Evolutionary conservation across 2,888 invertebrate genomes (phyloP).

Genomic region (Biston betularia): DNA sequence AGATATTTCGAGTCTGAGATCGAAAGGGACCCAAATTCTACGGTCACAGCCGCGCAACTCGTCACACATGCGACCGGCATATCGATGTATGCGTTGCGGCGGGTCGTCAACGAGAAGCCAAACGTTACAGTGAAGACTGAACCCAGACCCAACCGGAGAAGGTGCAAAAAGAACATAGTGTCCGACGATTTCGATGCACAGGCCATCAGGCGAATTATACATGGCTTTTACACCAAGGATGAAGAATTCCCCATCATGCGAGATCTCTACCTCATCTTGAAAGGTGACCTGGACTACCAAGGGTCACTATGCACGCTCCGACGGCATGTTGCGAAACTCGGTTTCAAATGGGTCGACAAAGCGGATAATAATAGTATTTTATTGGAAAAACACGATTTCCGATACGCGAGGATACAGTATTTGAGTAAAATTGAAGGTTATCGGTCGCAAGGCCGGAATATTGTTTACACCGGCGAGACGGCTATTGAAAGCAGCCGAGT

Average conservation of each 20-base stretch:
- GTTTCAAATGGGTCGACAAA: slow-evolving; percentile 55
- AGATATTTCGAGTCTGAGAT: slow-evolving; percentile 55
- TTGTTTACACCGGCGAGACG: slow-evolving; percentile 53
- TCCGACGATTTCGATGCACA: slow-evolving; percentile 51
- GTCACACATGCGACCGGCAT: slow-evolving; percentile 56
- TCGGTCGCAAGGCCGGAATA: slow-evolving; percentile 48
- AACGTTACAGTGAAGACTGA: slow-evolving; percentile 46
- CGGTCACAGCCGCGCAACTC: slow-evolving; percentile 53
- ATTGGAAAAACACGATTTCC: slow-evolving; percentile 53
- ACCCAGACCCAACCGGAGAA: slow-evolving; percentile 39
- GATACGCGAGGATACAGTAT: slow-evolving; percentile 53
- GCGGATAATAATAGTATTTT: slow-evolving; percentile 53
- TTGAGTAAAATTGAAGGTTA: slow-evolving; percentile 53
- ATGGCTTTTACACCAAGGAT: slow-evolving; percentile 53
- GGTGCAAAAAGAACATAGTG: slow-evolving; percentile 49
- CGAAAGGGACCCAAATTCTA: slow-evolving; percentile 53
- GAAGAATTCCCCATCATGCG: slow-evolving; percentile 55
- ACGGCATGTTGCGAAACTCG: slow-evolving; percentile 51
- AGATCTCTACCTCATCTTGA: slow-evolving; percentile 52
- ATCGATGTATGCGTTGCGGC: slow-evolving; percentile 51
- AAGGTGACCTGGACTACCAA: slow-evolving; percentile 54
- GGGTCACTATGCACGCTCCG: slow-evolving; percentile 53
- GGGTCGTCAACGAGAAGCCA: slow-evolving; percentile 48
- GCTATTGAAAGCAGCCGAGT: slow-evolving; percentile 51
- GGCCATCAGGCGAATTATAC: slow-evolving; percentile 51